Percentiles rank a stretch among this genome's conserved stretches.
Evolutionary conservation across 1,140 invertebrate species (phyloP).

Genomic region (Drosophila persimilis): DNA sequence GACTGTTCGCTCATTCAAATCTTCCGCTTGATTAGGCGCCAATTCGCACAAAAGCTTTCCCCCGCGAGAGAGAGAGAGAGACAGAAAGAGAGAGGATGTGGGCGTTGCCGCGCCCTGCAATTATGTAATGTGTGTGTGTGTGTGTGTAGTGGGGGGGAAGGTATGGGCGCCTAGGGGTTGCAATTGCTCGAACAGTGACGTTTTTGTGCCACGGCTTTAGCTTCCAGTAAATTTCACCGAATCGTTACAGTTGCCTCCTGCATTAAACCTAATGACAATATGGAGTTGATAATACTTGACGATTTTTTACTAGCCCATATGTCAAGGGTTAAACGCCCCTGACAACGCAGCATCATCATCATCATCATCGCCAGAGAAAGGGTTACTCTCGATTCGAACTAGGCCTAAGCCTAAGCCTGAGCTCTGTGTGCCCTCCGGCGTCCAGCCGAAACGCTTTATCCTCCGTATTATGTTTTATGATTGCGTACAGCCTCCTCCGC

Average conservation of each 20-base stretch:
- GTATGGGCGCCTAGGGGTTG: slow-evolving; percentile 36
- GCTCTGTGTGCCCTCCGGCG: slow-evolving; percentile 12
- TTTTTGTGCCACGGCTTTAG: slow-evolving; percentile 7
- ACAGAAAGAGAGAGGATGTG: slow-evolving; percentile 39
- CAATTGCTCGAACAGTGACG: slow-evolving; percentile 16
- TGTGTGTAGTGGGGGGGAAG: background rate
- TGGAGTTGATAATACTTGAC: slow-evolving; percentile 44
- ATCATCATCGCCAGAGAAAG: slow-evolving; percentile 16
- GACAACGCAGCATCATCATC: slow-evolving; percentile 28
- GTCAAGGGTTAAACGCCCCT: slow-evolving; percentile 57
- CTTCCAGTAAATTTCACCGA: slow-evolving; percentile 81
- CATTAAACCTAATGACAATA: slow-evolving; percentile 74
- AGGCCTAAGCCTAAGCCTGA: slow-evolving; percentile 34
- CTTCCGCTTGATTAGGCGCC: slow-evolving; percentile 82
- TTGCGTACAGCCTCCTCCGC: slow-evolving; percentile 6
- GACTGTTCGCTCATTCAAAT: slow-evolving; percentile 75
- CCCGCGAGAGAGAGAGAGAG: background rate
- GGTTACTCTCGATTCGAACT: slow-evolving; percentile 31
- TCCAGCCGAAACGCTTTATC: slow-evolving; percentile 36
- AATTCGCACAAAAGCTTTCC: slow-evolving; percentile 69
- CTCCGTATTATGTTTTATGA: slow-evolving; percentile 62
- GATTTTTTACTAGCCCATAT: slow-evolving; percentile 46
- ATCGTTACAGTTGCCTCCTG: slow-evolving; percentile 75
- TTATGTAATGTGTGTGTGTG: slow-evolving; percentile 52
- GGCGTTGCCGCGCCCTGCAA: slow-evolving; percentile 67